These are phyloP conservation scores for Caenorhabditis sp. DNA, from an alignment of 2,888 invertebrate genomes.

Conservation along the genomic window DNA sequence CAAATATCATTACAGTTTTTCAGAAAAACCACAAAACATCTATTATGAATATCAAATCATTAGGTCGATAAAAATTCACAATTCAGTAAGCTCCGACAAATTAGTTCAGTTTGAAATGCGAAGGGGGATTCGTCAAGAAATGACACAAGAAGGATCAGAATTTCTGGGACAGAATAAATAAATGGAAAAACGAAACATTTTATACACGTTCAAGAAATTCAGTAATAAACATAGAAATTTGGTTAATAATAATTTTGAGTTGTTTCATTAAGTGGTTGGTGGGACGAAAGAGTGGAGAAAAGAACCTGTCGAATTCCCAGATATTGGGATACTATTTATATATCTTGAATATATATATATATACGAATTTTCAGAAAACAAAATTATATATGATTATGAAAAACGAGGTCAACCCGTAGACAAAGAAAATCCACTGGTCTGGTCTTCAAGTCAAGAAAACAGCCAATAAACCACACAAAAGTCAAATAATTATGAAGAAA, in stretches of 20 bases:
- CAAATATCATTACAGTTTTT: not conserved
- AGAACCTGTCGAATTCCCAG: not conserved
- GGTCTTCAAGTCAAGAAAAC: not conserved
- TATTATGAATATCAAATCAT: not conserved
- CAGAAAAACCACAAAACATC: not conserved
- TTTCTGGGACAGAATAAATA: not conserved
- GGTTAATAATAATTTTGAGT: not conserved
- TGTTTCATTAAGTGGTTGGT: not conserved
- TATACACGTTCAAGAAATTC: not conserved
- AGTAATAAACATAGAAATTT: not conserved
- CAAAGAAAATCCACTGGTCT: not conserved
- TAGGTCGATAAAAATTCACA: slow-evolving; percentile 1
- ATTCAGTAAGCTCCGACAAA: slow-evolving; percentile 2
- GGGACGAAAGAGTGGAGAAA: not conserved
- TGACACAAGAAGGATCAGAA: not conserved
- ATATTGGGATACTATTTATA: not conserved
- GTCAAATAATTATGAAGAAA: not conserved
- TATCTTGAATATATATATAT: not conserved
- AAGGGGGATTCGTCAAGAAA: not conserved
- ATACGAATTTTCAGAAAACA: not conserved
- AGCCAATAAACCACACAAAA: not conserved
- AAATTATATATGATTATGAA: not conserved
- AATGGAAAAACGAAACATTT: not conserved
- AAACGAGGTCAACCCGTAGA: not conserved
- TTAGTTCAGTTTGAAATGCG: not conserved